Percentiles rank a stretch among this genome's conserved stretches.
These are phyloP conservation scores for Cirrhinus molitorella DNA, from an alignment of 2,797 vertebrate genomes.

Conservation along the genomic window DNA sequence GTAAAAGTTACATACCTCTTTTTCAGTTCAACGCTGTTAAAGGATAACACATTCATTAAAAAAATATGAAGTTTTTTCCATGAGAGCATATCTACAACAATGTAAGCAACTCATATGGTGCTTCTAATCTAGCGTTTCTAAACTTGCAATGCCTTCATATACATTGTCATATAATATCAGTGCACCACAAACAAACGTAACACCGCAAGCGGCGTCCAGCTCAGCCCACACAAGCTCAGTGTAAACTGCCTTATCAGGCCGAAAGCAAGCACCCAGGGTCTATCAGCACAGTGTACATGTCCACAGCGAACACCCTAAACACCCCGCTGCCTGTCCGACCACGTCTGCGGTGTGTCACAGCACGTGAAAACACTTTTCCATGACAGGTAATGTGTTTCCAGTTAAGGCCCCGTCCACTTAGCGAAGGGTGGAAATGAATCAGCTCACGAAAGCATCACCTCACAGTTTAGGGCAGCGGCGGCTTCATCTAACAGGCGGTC, in stretches of 20 bases:
- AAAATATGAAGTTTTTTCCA: too few relatives aligned
- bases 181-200: conserved; percentile 1
- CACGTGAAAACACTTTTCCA: conserved; percentile 51
- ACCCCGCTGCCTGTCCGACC: conserved; percentile 26
- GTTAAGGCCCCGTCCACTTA: conserved; percentile 51
- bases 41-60: too few relatives aligned
- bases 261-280: conserved; percentile 15
- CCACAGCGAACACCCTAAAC: conserved; percentile 26
- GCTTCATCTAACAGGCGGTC: conserved; percentile 37
- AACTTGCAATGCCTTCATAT: conserved; percentile 18
- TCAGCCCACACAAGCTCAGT: conserved; percentile 38
- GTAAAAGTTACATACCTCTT: background rate
- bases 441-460: conserved; percentile 53
- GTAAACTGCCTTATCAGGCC: conserved; percentile 46
- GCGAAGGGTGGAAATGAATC: conserved; percentile 56
- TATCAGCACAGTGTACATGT: conserved; percentile 40
- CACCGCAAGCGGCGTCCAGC: background rate
- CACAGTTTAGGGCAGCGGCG: conserved; percentile 52
- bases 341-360: conserved; percentile 54
- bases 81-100: too few relatives aligned
- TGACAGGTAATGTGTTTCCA: conserved; percentile 59
- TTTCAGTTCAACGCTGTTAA: background rate
- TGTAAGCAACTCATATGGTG: background rate
- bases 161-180: conserved; percentile 12
- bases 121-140: conserved; percentile 13